These are phyloP conservation scores for Pemphredon lugubris DNA, from an alignment of 2,888 invertebrate species.

Conservation along the genomic window DNA sequence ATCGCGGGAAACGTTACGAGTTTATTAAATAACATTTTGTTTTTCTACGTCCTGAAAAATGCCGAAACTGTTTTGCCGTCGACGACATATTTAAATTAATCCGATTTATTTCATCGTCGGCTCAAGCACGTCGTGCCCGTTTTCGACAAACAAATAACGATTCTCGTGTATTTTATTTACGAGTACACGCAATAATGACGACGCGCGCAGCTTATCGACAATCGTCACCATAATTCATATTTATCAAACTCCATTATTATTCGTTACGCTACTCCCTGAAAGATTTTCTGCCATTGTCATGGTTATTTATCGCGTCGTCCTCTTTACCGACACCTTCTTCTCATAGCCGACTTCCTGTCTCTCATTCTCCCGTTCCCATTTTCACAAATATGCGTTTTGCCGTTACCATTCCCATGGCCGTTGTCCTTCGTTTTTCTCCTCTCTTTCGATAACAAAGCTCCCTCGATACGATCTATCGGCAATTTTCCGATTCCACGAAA, in stretches of 20 bases:
- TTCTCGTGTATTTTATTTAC: too few relatives aligned
- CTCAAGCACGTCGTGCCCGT: too few relatives aligned
- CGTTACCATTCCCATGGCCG: constrained; percentile 40
- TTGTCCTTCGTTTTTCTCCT: constrained; percentile 1
- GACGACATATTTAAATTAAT: too few relatives aligned
- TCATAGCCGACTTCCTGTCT: constrained; percentile 38
- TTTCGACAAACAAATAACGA: too few relatives aligned
- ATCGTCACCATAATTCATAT: constrained; percentile 51
- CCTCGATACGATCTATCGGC: constrained; percentile 2
- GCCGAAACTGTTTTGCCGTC: too few relatives aligned
- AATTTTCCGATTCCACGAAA: constrained; percentile 10
- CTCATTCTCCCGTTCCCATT: constrained; percentile 31
- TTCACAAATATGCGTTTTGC: constrained; percentile 29
- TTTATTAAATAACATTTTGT: too few relatives aligned
- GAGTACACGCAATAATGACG: too few relatives aligned
- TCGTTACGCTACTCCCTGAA: constrained; percentile 29
- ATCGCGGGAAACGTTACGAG: too few relatives aligned
- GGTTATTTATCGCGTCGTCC: constrained; percentile 21
- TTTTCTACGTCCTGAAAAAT: too few relatives aligned
- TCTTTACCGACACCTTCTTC: constrained; percentile 26
- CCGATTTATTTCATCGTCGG: too few relatives aligned
- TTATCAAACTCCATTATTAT: constrained; percentile 15
- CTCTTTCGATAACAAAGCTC: constrained; percentile 10
- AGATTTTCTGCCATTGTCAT: too few relatives aligned
- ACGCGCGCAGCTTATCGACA: too few relatives aligned